phyloP scores from a whole-genome alignment of 2,113 vertebrate genomes.

The Telmatochromis brachygnathus region DNA sequence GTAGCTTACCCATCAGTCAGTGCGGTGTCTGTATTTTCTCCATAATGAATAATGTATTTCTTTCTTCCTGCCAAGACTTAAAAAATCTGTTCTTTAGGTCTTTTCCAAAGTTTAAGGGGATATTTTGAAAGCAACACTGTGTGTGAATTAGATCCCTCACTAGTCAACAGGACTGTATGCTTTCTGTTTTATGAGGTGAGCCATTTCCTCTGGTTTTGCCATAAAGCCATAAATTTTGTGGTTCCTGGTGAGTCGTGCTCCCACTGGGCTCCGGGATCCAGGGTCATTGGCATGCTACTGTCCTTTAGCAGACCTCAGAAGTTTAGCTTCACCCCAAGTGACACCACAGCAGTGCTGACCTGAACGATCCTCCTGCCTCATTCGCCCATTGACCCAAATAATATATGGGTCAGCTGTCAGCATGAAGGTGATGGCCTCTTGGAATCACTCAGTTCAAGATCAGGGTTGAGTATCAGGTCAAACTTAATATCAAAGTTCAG shows the following conservation, averaged over 20 bases:
- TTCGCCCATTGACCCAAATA: conserved; percentile 14
- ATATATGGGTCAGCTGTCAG: conserved; percentile 22
- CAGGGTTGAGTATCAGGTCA: conserved; percentile 27
- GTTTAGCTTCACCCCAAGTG: not conserved
- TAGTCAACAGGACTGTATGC: not conserved
- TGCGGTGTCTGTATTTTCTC: not conserved
- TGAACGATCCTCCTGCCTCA: not conserved
- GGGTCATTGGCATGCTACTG: conserved; percentile 12
- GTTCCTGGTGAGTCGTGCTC: not conserved
- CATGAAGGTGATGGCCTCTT: not conserved
- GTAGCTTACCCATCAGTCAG: not conserved
- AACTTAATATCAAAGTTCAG: not conserved
- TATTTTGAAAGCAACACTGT: not conserved
- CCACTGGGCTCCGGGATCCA: not conserved
- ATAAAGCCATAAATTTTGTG: not conserved
- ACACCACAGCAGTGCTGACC: conserved; percentile 1
- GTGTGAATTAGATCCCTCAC: not conserved
- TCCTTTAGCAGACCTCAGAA: not conserved
- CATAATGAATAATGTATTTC: not conserved
- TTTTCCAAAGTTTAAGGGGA: not conserved
- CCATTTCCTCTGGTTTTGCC: conserved; percentile 1
- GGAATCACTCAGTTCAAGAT: conserved; percentile 26
- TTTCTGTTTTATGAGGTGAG: not conserved
- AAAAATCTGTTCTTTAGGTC: not conserved
- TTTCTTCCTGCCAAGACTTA: not conserved